Percentiles rank a stretch among this genome's conserved stretches.
Conservation (phyloP, 2,797 vertebrate genomes). For the Malurus splendens region DNA sequence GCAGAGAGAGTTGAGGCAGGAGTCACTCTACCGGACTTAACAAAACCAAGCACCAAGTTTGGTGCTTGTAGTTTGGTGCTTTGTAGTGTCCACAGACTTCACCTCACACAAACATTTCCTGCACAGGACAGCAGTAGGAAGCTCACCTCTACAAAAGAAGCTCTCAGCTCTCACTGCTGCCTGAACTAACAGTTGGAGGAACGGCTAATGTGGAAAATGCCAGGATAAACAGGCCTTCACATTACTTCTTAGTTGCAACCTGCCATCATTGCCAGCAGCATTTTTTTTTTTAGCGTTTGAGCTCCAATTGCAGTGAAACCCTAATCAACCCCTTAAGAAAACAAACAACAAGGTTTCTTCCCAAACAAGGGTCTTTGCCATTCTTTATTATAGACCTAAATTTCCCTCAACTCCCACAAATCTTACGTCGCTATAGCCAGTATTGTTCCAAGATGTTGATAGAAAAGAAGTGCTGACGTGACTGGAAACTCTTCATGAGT, state of each 20-base stretch:
- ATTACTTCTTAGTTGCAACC: background rate
- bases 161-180: background rate
- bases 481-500: background rate
- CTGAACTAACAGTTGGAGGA: background rate
- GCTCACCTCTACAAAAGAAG: background rate
- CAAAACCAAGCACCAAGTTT: background rate
- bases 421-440: background rate
- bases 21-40: background rate
- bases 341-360: background rate
- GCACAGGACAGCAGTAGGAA: background rate
- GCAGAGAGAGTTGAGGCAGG: rapidly evolving
- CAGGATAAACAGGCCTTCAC: background rate
- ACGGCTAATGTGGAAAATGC: background rate
- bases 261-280: background rate
- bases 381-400: background rate
- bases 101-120: background rate
- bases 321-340: background rate
- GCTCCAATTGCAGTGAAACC: background rate
- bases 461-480: background rate
- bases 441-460: background rate
- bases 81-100: rapidly evolving
- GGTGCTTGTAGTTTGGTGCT: too few species aligned
- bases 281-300: background rate
- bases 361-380: background rate
- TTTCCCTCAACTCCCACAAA: background rate